Evolutionary conservation across 2,888 invertebrate species (phyloP), one percentile per base, ranked within the genome.

Genomic region (Hypomecis atomaria): DNA sequence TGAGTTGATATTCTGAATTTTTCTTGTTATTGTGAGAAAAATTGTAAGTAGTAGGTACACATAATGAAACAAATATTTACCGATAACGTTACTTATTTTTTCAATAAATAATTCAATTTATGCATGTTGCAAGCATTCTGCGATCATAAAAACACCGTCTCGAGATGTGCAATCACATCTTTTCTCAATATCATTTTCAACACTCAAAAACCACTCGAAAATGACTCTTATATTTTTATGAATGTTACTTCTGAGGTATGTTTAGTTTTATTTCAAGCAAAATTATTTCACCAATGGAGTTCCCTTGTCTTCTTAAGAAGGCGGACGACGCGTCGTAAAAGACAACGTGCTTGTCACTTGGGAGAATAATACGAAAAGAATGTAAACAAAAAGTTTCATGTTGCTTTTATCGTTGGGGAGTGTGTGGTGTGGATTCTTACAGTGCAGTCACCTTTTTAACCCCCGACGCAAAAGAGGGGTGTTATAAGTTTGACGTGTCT

Each of bases 201-300:
- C n/a, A 23, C 23, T 23, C 23, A 23, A 23, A 23, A 23, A 23
- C 23, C 23, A 23, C 23, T 10, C 10, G n/a, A 23, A 52, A 34
- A 43, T 11, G 1, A 55, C 44, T 11, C 7, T 34, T 36, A 0
- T 34, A 9, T 63, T 54, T 61, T 42, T 42, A 23, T 23, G 3
- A n/a, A n/a, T 62, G 62, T 62, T 47, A 34, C 44, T 6, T 34
- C 6, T n/a, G 6, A 9, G 33, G 13, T 8, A 11, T 8, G 40
- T 38, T 10, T 10, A 34, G 34, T 40, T 57, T 36, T n/a, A 57
- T 52, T 45, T 45, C 40, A 47, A 48, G 40, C 36, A 37, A 40
- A 45, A 44, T 47, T 50, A 59, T 58, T 59, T 56, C 47, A 63
- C 55, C 52, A 67, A 72, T 72, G 69, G 67, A 64, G 56, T 72